Percentiles rank a stretch among this genome's conserved stretches.
These are phyloP conservation scores for Suncus etruscus DNA, from an alignment of 2,113 vertebrate species.

Conservation along the genomic window DNA sequence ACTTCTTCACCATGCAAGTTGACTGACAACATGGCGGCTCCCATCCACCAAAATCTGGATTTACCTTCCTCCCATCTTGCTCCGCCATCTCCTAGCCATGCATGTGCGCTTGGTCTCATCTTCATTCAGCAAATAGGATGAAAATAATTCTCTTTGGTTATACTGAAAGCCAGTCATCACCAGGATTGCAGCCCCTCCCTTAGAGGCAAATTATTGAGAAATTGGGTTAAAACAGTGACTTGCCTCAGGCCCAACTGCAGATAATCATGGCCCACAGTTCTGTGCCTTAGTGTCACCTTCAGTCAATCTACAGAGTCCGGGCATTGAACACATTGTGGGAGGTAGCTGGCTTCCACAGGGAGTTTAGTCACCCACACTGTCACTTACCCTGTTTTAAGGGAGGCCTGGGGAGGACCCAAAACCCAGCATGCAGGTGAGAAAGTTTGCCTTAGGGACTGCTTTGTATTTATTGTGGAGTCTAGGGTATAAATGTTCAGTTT, in stretches of 20 bases:
- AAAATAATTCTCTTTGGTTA: background rate
- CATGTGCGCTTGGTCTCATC: background rate
- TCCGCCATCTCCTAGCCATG: background rate
- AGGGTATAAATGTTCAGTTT: constrained; percentile 30
- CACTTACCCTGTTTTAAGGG: background rate
- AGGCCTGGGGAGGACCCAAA: background rate
- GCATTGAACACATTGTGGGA: background rate
- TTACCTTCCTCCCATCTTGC: background rate
- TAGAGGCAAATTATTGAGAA: background rate
- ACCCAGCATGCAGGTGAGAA: background rate
- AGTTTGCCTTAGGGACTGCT: background rate
- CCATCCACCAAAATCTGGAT: background rate
- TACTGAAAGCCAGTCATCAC: background rate
- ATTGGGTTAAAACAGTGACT: background rate
- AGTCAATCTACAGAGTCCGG: background rate
- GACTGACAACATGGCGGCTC: background rate
- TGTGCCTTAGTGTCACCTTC: background rate
- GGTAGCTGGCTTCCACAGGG: background rate
- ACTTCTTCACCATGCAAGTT: background rate
- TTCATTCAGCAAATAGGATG: constrained; percentile 1
- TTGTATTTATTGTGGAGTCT: constrained; percentile 34
- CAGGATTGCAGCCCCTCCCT: background rate
- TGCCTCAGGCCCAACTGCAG: background rate
- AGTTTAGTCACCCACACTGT: background rate
- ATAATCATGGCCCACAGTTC: background rate